Base-by-base conservation (phyloP, 2,888 invertebrate species). In the Catocala sponsa region DNA sequence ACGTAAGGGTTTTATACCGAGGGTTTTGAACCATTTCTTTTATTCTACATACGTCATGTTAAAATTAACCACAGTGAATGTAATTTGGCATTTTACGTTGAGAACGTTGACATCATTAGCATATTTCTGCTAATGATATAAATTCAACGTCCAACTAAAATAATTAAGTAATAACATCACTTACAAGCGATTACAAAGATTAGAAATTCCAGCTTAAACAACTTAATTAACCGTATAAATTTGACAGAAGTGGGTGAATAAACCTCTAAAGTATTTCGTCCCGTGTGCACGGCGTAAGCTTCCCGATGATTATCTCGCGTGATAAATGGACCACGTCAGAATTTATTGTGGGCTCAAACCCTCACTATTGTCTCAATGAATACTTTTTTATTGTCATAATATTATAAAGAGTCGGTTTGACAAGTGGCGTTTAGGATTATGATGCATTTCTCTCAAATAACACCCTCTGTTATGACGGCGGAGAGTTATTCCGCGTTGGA, bases 331-430 rank as follows among this genome's bases (percentile, higher is more conserved):
- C 82, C 89, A 79, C 83, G 92, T 91, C 93, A 91, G 84, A 91
- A 91, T 91, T 91, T 92, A 92, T 92, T 90, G 90, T 90, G 86
- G 86, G 85, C 83, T 85, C 87, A 84, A 83, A 84, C 85, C 89
- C 89, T 85, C 76, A 83, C 93, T 94, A 94, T 94, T 94, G 94
- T 94, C 92, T 94, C 94, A 94, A 94, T 94, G 92, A 92, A 91
- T 91, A 86, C 89, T 89, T 92, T 91, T 93, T 93, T 94, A 90
- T 89, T 88, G 89, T 91, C 91, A 90, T 86, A 88, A 91, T 89
- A 91, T 91, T 88, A 87, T 90, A 90, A 85, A 84, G 83, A 86
- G 80, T 80, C 82, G 74, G 76, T 91, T 88, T 91, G 90, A 91
- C 90, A 91, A 91, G 91, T 89, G 88, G 90, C 89, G 90, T 90